Evolutionary conservation across 2,797 vertebrate species (phyloP), one percentile per base, ranked within the genome.

Genomic region (Ataeniobius toweri): DNA sequence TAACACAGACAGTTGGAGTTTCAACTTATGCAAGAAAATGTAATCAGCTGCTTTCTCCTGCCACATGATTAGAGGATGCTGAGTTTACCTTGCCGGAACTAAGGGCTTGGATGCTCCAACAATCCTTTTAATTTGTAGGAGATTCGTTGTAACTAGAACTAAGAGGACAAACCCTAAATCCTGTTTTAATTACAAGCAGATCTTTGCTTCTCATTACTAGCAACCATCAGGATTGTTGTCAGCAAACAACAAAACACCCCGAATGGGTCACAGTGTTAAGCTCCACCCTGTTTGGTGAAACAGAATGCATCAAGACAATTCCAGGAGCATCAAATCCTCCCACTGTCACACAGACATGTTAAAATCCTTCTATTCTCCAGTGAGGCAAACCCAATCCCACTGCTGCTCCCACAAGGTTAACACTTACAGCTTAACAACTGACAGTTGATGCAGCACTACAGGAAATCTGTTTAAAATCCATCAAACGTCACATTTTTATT

Each of bases 21-120:
- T 80, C 5, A 56, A 80, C 85, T 91, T 84, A 87, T 78, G 85
- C 86, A 90, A 86, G 80, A 76, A 83, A 0, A 41, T 77, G 84
- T 86, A 88, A 93, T 85, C 84, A 80, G 48, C 73, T 77, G 73
- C 69, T 85, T 87, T 89, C 73, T 84, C 78, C 53, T 48, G 79
- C 61, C 41, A 55, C 3, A 83, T 56, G 67, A 89, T 89, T 76
- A 81, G 81, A 88, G 85, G 58, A 53, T 73, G 31, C 58, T 56
- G 67, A 61, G 44, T 79, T 82, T 77, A 86, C 78, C 50, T 82
- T n/a, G 67, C 10, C 2, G 1, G 83, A 80, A 88, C 80, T 79
- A 69, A 82, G 86, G 75, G 81, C 51, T 55, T 9, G 6, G 39
- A 74, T 1, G 12, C 26, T 73, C 75, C 31, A 20, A 58, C 81